phyloP scores from a whole-genome alignment of 2,888 invertebrate species.

The Parthenolecanium corni region DNA sequence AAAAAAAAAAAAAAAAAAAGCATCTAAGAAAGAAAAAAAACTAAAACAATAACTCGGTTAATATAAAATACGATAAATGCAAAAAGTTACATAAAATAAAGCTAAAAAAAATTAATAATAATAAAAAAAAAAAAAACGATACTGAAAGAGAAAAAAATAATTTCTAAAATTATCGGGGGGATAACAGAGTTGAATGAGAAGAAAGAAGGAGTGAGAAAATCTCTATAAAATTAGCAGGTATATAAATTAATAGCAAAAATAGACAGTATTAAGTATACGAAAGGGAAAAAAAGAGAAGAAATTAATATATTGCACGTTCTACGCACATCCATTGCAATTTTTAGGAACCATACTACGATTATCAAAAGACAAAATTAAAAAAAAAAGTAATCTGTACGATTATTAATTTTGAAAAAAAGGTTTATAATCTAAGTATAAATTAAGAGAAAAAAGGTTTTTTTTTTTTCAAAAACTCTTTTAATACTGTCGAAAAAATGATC shows the following conservation, averaged over 20 bases:
- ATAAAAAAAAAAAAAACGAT: background rate
- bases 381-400: too few relatives aligned
- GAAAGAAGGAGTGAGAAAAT: background rate
- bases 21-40: background rate
- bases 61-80: background rate
- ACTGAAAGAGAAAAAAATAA: background rate
- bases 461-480: too few relatives aligned
- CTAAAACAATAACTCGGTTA: background rate
- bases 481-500: too few relatives aligned
- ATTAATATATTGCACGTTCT: slow-evolving; percentile 26
- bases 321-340: slow-evolving; percentile 17
- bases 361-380: background rate
- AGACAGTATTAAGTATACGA: slow-evolving; percentile 3
- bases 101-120: background rate
- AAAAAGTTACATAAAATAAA: background rate
- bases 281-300: too few relatives aligned
- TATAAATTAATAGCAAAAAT: background rate
- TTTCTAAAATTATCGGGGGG: background rate
- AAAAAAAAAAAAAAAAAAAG: background rate
- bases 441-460: too few relatives aligned
- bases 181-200: background rate
- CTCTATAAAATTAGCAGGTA: background rate
- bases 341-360: slow-evolving; percentile 17
- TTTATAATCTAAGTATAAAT: too few relatives aligned
- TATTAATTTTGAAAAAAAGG: background rate